Percentiles rank a stretch among this genome's conserved stretches.
These are phyloP conservation scores for Peromyscus attwateri DNA, from an alignment of 2,797 vertebrate species.

Conservation along the genomic window DNA sequence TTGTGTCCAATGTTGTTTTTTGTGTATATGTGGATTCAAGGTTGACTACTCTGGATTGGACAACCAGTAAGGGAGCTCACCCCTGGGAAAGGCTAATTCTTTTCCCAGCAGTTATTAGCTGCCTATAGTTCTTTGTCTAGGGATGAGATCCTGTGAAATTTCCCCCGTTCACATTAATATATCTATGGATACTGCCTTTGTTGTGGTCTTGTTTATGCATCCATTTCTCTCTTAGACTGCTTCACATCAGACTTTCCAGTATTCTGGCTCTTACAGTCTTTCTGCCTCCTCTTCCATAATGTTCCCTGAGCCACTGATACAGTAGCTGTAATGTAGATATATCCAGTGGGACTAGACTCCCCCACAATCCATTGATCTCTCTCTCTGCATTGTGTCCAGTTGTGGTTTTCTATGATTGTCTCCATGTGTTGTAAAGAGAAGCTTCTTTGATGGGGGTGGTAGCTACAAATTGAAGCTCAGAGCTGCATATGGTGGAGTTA, in stretches of 20 bases:
- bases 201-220: not conserved
- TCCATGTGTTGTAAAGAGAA: not conserved
- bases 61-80: not conserved
- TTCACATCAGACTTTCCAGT: not conserved
- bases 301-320: not conserved
- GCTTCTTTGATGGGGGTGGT: not conserved
- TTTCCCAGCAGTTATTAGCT: not conserved
- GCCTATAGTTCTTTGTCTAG: not conserved
- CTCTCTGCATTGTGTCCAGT: not conserved
- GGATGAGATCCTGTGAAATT: not conserved
- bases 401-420: not conserved
- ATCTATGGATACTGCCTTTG: not conserved
- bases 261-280: not conserved
- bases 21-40: not conserved
- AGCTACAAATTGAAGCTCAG: constrained; percentile 10
- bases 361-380: not conserved
- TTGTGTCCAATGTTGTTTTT: not conserved
- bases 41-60: not conserved
- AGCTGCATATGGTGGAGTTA: not conserved
- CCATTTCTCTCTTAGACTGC: not conserved
- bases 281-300: not conserved
- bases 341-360: not conserved
- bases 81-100: not conserved
- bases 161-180: not conserved
- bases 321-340: not conserved